Evolutionary conservation across 2,888 invertebrate species (phyloP).

Genomic region (Trachelus troglodyta): DNA sequence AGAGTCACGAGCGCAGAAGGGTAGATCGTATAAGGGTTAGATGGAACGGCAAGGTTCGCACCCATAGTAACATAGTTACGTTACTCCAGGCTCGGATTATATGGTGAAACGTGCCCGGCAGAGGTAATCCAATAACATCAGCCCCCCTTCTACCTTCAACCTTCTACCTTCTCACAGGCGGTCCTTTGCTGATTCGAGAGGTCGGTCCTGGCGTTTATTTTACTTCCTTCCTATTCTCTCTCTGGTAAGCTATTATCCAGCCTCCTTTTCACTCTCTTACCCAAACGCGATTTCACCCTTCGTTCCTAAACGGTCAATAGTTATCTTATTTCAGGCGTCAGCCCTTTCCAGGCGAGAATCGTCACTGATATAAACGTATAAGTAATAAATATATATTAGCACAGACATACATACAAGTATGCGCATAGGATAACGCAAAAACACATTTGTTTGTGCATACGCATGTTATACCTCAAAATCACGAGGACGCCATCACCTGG

Average conservation of each 20-base stretch:
- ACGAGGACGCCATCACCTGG: background rate
- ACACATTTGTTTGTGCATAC: background rate
- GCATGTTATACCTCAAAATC: background rate
- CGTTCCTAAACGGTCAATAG: background rate
- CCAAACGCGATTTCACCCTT: background rate
- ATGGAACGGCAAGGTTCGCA: background rate
- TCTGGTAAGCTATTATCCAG: background rate
- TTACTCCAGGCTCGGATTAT: slow-evolving; percentile 37
- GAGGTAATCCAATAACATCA: slow-evolving; percentile 43
- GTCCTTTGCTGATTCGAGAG: slow-evolving; percentile 3
- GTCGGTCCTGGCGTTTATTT: background rate
- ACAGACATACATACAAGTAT: background rate
- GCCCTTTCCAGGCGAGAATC: background rate
- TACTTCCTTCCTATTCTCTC: background rate
- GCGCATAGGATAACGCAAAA: background rate
- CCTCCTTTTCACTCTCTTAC: background rate
- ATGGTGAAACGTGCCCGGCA: slow-evolving; percentile 34
- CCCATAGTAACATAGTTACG: background rate
- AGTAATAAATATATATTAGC: background rate
- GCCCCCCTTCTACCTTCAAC: slow-evolving; percentile 5
- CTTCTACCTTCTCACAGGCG: background rate
- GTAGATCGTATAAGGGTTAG: background rate
- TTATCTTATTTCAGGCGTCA: background rate
- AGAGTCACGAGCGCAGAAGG: background rate
- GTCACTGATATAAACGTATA: background rate